Conservation (phyloP, 2,113 vertebrate genomes). For the Serilophus lunatus region DNA sequence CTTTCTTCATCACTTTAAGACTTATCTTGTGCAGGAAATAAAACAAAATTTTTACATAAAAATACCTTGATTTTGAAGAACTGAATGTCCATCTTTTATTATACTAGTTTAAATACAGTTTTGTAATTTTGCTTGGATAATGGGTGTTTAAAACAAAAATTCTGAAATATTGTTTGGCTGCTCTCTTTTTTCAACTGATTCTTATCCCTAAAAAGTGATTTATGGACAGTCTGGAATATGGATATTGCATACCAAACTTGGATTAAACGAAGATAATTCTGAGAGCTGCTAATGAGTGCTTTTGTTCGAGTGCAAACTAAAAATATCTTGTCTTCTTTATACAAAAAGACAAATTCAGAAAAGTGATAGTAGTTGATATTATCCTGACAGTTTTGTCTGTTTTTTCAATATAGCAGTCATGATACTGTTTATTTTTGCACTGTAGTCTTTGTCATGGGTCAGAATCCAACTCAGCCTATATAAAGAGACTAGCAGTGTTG, state of each 20-base stretch:
- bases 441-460: background rate
- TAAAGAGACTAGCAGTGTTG: background rate
- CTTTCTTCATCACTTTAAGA: background rate
- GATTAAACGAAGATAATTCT: background rate
- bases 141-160: background rate
- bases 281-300: background rate
- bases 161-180: background rate
- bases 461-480: background rate
- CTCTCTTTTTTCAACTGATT: conserved; percentile 8
- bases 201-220: background rate
- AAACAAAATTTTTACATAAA: background rate
- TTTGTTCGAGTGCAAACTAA: background rate
- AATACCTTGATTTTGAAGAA: background rate
- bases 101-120: background rate
- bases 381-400: background rate
- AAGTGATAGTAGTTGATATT: background rate
- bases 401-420: background rate
- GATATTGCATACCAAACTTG: background rate
- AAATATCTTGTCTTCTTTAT: background rate
- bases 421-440: background rate
- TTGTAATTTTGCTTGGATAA: background rate
- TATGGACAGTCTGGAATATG: background rate
- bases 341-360: background rate
- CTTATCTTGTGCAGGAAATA: background rate
- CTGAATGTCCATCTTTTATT: background rate